Evolutionary conservation across 2,797 vertebrate genomes (phyloP).

Genomic region (Spinus olivaceus): DNA sequence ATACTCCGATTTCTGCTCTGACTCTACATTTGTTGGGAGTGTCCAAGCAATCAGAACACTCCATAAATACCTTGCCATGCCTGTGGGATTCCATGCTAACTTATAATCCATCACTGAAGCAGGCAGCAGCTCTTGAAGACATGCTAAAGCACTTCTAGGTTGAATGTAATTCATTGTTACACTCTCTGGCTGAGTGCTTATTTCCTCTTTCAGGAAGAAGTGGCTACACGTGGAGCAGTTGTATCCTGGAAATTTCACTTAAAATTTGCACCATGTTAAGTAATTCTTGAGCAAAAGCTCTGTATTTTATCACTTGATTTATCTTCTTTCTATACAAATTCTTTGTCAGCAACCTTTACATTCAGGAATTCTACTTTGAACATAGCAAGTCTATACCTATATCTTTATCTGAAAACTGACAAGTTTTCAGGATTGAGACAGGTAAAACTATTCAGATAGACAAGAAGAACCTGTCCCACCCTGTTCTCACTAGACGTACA

Average conservation of each 20-base stretch:
- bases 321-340: background rate
- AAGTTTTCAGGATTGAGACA: background rate
- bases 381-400: background rate
- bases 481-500: background rate
- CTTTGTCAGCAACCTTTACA: background rate
- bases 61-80: conserved; percentile 41
- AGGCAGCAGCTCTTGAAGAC: conserved; percentile 28
- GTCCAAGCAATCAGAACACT: conserved; percentile 24
- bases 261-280: conserved; percentile 21
- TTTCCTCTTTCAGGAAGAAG: conserved; percentile 47
- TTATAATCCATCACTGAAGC: conserved; percentile 49
- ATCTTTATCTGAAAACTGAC: background rate
- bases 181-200: conserved; percentile 22
- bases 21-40: conserved; percentile 21
- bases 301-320: conserved; percentile 18
- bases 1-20: conserved; percentile 5
- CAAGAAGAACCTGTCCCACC: background rate
- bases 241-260: background rate
- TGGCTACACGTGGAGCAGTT: background rate
- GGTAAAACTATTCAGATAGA: background rate
- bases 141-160: conserved; percentile 28
- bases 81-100: conserved; percentile 31
- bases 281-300: conserved; percentile 16
- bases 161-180: conserved; percentile 44
- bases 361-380: background rate